Conservation (phyloP, 2,888 invertebrate genomes). For the Drosophila buzzatii region DNA sequence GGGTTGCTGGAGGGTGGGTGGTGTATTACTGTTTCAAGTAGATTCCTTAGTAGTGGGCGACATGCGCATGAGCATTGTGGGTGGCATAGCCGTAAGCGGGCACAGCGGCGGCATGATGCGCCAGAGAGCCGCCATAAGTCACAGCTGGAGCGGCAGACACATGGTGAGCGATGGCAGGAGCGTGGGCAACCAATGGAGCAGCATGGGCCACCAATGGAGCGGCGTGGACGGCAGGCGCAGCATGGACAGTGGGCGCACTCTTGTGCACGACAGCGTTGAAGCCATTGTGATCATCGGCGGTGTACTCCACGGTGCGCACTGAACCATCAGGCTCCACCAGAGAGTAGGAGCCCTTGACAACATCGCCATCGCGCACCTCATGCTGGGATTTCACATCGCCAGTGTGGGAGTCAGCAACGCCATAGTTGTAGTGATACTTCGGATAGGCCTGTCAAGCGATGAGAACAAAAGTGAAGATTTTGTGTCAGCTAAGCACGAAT, state of each 20-base stretch:
- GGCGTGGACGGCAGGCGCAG: slow-evolving; percentile 74
- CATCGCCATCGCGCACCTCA: slow-evolving; percentile 85
- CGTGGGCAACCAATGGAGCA: slow-evolving; percentile 59
- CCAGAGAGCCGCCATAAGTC: slow-evolving; percentile 76
- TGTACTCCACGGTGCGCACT: slow-evolving; percentile 85
- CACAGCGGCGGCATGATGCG: slow-evolving; percentile 80
- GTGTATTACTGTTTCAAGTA: slow-evolving; percentile 12
- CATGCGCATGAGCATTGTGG: slow-evolving; percentile 81
- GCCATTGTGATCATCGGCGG: slow-evolving; percentile 85
- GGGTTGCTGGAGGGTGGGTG: slow-evolving; percentile 23
- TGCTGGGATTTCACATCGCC: slow-evolving; percentile 85
- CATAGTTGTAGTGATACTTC: slow-evolving; percentile 85
- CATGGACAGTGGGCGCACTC: slow-evolving; percentile 83
- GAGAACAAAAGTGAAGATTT: not conserved
- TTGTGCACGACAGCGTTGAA: slow-evolving; percentile 85
- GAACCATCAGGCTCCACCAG: slow-evolving; percentile 86
- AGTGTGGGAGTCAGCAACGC: slow-evolving; percentile 84
- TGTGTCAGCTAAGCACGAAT: slow-evolving; percentile 18
- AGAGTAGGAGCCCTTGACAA: slow-evolving; percentile 85
- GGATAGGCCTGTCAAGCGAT: slow-evolving; percentile 80
- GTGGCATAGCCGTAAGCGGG: slow-evolving; percentile 82
- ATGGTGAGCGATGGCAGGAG: slow-evolving; percentile 79
- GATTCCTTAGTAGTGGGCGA: slow-evolving; percentile 80
- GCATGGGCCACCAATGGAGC: slow-evolving; percentile 65
- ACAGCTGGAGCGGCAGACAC: slow-evolving; percentile 82